Conservation (phyloP, 2,113 vertebrate species). For the Heterotilapia buettikoferi region DNA sequence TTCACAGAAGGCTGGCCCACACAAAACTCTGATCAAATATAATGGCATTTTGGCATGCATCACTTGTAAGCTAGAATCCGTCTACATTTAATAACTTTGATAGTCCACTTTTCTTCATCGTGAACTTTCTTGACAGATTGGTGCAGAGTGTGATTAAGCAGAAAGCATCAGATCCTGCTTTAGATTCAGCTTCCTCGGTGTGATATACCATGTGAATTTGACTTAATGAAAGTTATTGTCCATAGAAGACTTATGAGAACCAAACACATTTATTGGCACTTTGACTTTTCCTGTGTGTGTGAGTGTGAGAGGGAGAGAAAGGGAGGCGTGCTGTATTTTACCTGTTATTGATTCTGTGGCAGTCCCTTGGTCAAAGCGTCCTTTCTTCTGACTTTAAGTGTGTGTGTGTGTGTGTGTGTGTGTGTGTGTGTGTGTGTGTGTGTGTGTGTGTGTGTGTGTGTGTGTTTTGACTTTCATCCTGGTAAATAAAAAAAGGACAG, state of each 20-base stretch:
- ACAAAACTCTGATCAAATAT: neutral
- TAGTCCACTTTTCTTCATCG: conserved; percentile 46
- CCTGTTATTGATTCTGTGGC: conserved; percentile 13
- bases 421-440: neutral
- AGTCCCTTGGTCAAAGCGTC: neutral
- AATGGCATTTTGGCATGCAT: conserved; percentile 21
- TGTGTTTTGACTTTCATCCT: neutral
- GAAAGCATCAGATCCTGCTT: conserved; percentile 28
- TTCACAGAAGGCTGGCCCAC: neutral
- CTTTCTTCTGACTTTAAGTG: neutral
- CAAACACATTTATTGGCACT: conserved; percentile 22
- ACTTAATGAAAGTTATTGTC: conserved; percentile 26
- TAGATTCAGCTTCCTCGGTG: neutral
- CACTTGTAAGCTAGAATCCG: neutral
- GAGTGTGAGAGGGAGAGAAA: neutral
- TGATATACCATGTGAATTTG: conserved; percentile 28
- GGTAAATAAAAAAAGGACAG: neutral
- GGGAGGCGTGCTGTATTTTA: neutral
- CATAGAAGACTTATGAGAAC: conserved; percentile 26
- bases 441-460: neutral
- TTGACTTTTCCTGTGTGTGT: neutral
- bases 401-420: neutral
- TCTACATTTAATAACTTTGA: conserved; percentile 38
- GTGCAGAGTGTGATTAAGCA: conserved; percentile 39
- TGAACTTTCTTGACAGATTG: conserved; percentile 30